phyloP scores from a whole-genome alignment of 2,888 invertebrate species.

The Catocala fraxini region DNA sequence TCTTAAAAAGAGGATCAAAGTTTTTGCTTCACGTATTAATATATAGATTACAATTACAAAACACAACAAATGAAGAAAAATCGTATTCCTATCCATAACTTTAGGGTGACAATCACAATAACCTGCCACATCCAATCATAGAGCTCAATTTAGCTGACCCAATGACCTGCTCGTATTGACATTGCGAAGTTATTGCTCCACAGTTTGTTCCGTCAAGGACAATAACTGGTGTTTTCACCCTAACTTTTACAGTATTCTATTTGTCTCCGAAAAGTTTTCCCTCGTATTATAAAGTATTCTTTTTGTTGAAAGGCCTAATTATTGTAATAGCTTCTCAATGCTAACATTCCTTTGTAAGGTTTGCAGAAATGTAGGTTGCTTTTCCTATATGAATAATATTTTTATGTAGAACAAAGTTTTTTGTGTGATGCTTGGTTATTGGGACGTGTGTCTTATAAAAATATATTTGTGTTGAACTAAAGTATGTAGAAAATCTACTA shows the following conservation, averaged over 20 bases:
- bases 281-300: constrained; percentile 14
- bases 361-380: no score
- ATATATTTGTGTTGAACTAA: no score
- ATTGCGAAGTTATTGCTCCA: constrained; percentile 36
- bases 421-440: no score
- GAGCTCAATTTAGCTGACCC: constrained; percentile 39
- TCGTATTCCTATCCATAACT: constrained; percentile 28
- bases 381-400: no score
- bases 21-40: no score
- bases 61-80: constrained; percentile 17
- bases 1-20: no score
- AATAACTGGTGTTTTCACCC: constrained; percentile 39
- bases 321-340: not conserved
- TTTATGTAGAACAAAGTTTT: no score
- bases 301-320: constrained; percentile 6
- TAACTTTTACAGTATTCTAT: constrained; percentile 32
- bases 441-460: no score
- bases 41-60: no score
- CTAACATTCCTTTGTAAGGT: not conserved
- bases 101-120: constrained; percentile 39
- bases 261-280: constrained; percentile 26
- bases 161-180: constrained; percentile 47
- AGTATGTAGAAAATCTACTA: no score
- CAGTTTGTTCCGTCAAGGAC: constrained; percentile 40
- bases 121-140: constrained; percentile 44